phyloP scores from a whole-genome alignment of 2,797 vertebrate genomes.

The Lepilemur septentrionalis region DNA sequence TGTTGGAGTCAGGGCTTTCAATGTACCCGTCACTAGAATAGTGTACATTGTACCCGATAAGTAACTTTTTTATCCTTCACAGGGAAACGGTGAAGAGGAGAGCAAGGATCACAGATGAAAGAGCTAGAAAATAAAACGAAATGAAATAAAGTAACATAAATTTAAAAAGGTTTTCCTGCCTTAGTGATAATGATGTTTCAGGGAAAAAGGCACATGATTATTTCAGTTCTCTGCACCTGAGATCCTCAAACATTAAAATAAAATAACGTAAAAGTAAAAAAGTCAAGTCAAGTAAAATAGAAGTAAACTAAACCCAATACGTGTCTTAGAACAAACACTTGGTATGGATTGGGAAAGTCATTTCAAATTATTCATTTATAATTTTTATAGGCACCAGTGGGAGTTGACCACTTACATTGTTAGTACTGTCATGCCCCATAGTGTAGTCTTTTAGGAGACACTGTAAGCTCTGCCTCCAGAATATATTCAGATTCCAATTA shows the following conservation, averaged over 20 bases:
- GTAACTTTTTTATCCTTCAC: background rate
- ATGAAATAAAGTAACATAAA: background rate
- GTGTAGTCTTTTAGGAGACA: background rate
- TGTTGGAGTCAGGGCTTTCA: background rate
- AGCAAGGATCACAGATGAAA: background rate
- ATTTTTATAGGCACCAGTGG: background rate
- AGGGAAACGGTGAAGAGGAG: background rate
- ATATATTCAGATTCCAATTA: background rate
- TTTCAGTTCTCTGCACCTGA: background rate
- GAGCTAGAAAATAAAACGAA: background rate
- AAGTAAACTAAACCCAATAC: background rate
- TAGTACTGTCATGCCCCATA: background rate
- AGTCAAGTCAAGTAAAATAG: background rate
- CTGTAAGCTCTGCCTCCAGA: background rate
- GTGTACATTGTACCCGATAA: background rate
- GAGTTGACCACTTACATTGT: background rate
- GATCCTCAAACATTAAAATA: constrained; percentile 12
- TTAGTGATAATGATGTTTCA: background rate
- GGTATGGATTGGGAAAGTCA: background rate
- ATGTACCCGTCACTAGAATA: background rate
- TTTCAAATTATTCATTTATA: background rate
- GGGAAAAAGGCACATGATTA: background rate
- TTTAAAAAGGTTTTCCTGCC: background rate
- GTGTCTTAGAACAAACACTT: background rate
- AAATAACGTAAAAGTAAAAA: background rate